Conservation (phyloP, 2,888 invertebrate species). For the Pterostichus madidus region DNA sequence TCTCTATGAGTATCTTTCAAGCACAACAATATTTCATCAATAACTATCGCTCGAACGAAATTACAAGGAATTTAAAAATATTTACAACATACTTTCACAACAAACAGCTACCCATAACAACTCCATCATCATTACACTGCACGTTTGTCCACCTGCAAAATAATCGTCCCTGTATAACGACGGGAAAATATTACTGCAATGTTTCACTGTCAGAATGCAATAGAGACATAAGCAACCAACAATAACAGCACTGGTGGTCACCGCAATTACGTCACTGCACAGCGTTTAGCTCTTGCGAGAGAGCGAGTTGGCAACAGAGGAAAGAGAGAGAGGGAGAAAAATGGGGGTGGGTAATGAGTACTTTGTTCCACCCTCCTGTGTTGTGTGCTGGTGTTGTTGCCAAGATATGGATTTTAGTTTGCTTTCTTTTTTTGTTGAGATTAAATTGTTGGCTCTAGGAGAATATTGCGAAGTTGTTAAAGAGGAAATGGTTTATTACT, state of each 20-base stretch:
- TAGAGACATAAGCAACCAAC: slow-evolving; percentile 60
- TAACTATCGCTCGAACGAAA: slow-evolving; percentile 25
- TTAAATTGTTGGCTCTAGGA: slow-evolving; percentile 37
- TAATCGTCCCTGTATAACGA: slow-evolving; percentile 41
- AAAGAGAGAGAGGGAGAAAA: slow-evolving; percentile 13
- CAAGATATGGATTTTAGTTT: slow-evolving; percentile 43
- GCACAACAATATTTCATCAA: slow-evolving; percentile 35
- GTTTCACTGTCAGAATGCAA: slow-evolving; percentile 58
- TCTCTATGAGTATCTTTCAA: slow-evolving; percentile 21
- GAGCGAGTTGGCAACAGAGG: neutral
- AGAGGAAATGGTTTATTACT: slow-evolving; percentile 43
- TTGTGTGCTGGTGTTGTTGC: slow-evolving; percentile 16
- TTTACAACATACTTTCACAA: neutral
- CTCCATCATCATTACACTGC: slow-evolving; percentile 44
- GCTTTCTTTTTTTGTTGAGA: slow-evolving; percentile 32
- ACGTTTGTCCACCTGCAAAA: slow-evolving; percentile 49
- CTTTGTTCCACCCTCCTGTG: slow-evolving; percentile 31
- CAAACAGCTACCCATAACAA: slow-evolving; percentile 40
- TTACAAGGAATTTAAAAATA: slow-evolving; percentile 37
- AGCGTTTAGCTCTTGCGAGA: slow-evolving; percentile 8
- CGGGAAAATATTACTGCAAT: slow-evolving; percentile 46
- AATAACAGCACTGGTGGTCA: slow-evolving; percentile 46
- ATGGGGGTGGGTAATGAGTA: slow-evolving; percentile 46
- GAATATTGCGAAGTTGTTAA: slow-evolving; percentile 29
- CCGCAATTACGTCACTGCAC: slow-evolving; percentile 38